Evolutionary conservation across 2,113 vertebrate genomes (phyloP).

Genomic region (Dissostichus mawsoni): DNA sequence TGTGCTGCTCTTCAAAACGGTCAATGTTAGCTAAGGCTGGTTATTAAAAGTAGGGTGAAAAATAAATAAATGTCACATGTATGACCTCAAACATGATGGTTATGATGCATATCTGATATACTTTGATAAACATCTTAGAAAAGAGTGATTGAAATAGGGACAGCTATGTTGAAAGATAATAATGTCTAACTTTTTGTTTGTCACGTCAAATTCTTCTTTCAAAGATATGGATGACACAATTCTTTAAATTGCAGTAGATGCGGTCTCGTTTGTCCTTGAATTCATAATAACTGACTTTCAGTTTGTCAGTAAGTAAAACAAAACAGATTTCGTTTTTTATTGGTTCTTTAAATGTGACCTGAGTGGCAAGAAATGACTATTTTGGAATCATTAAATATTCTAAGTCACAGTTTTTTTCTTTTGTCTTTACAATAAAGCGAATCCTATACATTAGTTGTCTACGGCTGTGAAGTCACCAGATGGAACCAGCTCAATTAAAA

Average conservation of each 20-base stretch:
- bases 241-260: background rate
- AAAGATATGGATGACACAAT: background rate
- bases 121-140: no score
- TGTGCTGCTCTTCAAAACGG: no score
- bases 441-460: background rate
- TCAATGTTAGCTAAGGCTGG: no score
- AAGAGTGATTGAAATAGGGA: no score
- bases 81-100: no score
- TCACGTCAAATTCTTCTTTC: background rate
- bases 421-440: background rate
- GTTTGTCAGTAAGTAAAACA: background rate
- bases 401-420: background rate
- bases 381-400: slow-evolving; percentile 6
- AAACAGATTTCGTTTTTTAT: no score
- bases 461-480: background rate
- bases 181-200: background rate
- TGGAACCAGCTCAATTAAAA: background rate
- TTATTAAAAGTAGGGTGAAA: no score
- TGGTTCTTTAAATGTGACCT: background rate
- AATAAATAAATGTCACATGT: background rate
- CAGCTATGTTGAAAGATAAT: background rate
- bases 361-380: background rate
- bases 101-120: no score
- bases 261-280: background rate
- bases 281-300: background rate